phyloP scores from a whole-genome alignment of 2,797 vertebrate species.

The Pyrrhura leucotis region DNA sequence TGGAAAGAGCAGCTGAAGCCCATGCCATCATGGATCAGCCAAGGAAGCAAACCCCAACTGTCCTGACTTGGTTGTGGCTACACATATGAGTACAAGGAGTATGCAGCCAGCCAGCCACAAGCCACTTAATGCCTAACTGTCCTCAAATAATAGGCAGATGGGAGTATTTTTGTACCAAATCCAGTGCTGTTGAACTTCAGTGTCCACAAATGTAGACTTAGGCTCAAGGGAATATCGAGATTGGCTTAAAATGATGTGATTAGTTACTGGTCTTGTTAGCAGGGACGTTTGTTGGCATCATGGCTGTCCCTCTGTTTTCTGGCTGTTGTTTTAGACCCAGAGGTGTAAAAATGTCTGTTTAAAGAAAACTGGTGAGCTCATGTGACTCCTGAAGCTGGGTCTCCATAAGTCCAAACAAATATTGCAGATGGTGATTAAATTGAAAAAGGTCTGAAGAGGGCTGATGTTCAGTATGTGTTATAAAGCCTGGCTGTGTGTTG shows the following conservation, averaged over 20 bases:
- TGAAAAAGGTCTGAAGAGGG: neutral
- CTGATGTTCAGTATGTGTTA: neutral
- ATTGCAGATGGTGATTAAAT: neutral
- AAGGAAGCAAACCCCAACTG: neutral
- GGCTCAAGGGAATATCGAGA: neutral
- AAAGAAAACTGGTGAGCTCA: accelerated
- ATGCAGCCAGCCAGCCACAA: neutral
- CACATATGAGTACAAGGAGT: accelerated
- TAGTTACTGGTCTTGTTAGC: neutral
- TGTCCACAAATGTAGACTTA: neutral
- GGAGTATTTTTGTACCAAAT: neutral
- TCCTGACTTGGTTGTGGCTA: neutral
- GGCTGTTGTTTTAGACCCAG: neutral
- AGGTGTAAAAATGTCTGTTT: neutral
- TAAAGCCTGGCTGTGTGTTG: accelerated
- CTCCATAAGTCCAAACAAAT: accelerated
- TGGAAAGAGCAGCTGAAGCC: neutral
- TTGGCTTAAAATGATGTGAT: neutral
- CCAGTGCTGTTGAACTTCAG: neutral
- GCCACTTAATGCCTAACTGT: neutral
- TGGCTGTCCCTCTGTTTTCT: neutral
- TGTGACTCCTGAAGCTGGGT: neutral
- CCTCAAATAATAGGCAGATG: neutral
- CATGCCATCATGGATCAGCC: neutral
- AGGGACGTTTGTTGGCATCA: neutral